Conservation (phyloP, 2,113 vertebrate species). For the Odontesthes bonariensis region DNA sequence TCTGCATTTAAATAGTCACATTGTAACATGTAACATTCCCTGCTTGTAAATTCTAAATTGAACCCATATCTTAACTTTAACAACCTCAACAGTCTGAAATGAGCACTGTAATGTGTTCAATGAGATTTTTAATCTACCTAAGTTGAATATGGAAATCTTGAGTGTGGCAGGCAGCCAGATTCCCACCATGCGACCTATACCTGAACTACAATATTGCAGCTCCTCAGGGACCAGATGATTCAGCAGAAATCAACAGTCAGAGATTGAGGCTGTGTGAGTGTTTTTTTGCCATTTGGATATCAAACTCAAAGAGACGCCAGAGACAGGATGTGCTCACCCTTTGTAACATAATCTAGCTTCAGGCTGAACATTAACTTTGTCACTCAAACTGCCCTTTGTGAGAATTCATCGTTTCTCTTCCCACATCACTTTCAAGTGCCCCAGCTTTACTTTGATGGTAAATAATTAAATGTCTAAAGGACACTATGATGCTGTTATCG, state of each 20-base stretch:
- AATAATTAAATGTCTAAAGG: not conserved
- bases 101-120: too few relatives aligned
- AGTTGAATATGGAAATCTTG: not conserved
- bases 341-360: not conserved
- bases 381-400: not conserved
- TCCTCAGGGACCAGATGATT: constrained; percentile 49
- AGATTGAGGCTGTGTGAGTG: not conserved
- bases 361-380: not conserved
- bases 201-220: constrained; percentile 53
- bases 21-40: not conserved
- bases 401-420: not conserved
- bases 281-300: constrained; percentile 27
- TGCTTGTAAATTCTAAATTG: not conserved
- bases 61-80: not conserved
- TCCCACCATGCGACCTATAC: constrained; percentile 37
- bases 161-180: constrained; percentile 15
- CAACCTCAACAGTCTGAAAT: not conserved
- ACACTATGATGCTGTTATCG: not conserved
- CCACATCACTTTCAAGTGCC: not conserved
- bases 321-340: constrained; percentile 5
- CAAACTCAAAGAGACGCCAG: constrained; percentile 17
- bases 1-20: not conserved
- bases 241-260: constrained; percentile 48
- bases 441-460: not conserved
- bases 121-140: too few relatives aligned